phyloP scores from a whole-genome alignment of 2,888 invertebrate genomes.

The Copidosoma aretas region DNA sequence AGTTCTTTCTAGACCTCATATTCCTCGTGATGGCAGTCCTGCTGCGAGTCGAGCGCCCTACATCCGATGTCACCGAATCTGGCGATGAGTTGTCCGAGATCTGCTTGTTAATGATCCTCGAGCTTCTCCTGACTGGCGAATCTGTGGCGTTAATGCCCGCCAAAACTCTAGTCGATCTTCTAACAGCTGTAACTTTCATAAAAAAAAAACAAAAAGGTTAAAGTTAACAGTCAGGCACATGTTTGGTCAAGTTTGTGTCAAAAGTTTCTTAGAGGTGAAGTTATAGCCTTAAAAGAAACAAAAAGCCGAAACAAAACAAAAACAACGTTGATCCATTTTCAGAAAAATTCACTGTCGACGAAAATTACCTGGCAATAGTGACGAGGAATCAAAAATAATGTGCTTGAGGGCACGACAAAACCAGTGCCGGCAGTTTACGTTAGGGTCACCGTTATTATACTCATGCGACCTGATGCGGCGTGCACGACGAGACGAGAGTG shows the following conservation, averaged over 20 bases:
- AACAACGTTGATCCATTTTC: constrained; percentile 18
- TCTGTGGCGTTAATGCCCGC: constrained; percentile 16
- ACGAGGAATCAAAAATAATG: too few relatives aligned
- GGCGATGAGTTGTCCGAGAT: constrained; percentile 29
- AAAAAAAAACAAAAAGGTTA: not conserved
- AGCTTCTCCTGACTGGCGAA: constrained; percentile 28
- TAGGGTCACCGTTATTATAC: too few relatives aligned
- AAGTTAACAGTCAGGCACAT: too few relatives aligned
- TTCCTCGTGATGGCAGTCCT: constrained; percentile 23
- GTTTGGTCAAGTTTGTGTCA: too few relatives aligned
- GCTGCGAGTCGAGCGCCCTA: constrained; percentile 30
- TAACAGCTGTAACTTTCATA: constrained; percentile 21
- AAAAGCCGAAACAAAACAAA: not conserved
- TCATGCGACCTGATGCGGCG: too few relatives aligned
- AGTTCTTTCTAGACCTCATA: constrained; percentile 37
- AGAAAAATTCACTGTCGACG: constrained; percentile 22
- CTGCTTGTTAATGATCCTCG: constrained; percentile 28
- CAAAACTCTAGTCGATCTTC: constrained; percentile 28
- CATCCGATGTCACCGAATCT: constrained; percentile 29
- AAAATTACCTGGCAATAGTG: too few relatives aligned
- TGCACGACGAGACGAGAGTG: too few relatives aligned
- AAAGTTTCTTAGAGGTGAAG: not conserved
- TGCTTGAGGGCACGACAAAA: too few relatives aligned
- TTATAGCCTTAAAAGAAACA: not conserved
- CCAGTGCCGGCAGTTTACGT: too few relatives aligned